These are phyloP conservation scores for Tursiops truncatus DNA, from an alignment of 2,113 vertebrate species.

Conservation along the genomic window DNA sequence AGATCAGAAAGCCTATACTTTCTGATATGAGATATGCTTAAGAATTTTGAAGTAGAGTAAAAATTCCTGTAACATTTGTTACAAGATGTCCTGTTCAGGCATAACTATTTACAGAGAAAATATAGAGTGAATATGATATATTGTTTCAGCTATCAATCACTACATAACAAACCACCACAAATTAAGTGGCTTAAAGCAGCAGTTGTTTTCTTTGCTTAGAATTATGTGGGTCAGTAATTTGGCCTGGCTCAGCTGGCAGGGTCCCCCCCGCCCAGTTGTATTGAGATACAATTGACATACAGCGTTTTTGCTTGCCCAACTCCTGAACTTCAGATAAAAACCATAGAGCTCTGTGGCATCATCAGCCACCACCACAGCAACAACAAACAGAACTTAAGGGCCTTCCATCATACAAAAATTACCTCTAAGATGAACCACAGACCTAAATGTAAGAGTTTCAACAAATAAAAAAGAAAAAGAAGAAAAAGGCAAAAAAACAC, in stretches of 20 bases:
- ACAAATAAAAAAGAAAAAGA: background rate
- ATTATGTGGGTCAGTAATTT: background rate
- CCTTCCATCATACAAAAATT: background rate
- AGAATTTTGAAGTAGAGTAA: background rate
- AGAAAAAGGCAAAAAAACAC: background rate
- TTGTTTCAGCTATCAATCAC: background rate
- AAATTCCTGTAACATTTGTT: background rate
- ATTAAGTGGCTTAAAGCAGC: background rate
- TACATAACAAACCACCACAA: background rate
- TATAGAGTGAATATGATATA: background rate
- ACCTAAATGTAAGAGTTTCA: background rate
- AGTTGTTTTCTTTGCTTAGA: background rate
- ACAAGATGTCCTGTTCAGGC: background rate
- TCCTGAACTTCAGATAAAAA: background rate
- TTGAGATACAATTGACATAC: background rate
- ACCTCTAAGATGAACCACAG: background rate
- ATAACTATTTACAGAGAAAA: background rate
- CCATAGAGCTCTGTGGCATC: background rate
- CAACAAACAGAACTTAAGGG: background rate
- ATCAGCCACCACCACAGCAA: background rate
- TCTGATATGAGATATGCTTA: background rate
- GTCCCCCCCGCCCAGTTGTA: background rate
- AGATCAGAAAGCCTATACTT: background rate
- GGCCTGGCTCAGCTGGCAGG: background rate
- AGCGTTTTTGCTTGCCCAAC: background rate